Conservation (phyloP, 2,113 vertebrate genomes). For the Cyphomyrus plagiostoma region DNA sequence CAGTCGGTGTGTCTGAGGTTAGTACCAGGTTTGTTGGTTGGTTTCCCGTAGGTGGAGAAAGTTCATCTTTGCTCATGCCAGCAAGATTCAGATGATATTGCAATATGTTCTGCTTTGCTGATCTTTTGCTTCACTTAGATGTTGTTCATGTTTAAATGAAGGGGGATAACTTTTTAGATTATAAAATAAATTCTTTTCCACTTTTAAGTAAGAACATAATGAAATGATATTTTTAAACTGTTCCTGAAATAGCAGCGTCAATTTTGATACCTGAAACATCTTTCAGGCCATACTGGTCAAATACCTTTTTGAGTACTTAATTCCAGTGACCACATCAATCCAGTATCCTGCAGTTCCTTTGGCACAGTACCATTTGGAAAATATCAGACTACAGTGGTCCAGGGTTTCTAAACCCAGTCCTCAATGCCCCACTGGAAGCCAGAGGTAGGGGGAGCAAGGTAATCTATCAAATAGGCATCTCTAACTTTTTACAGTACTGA, state of each 20-base stretch:
- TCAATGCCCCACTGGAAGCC: too few species aligned
- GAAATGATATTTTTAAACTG: neutral
- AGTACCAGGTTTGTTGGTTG: neutral
- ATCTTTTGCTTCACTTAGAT: neutral
- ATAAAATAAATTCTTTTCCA: neutral
- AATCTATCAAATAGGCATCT: too few species aligned
- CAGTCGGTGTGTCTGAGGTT: slow-evolving; percentile 4
- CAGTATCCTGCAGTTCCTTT: neutral
- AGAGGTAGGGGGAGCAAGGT: too few species aligned
- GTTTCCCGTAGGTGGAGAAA: neutral
- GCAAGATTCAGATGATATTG: neutral
- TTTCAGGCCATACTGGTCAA: neutral
- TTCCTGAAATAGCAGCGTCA: neutral
- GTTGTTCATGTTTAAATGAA: neutral
- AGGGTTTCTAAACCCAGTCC: neutral
- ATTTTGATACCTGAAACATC: neutral
- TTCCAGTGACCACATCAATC: neutral
- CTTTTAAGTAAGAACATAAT: neutral
- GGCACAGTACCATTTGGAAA: neutral
- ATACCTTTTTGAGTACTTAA: neutral
- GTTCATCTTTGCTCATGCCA: neutral
- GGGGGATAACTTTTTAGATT: neutral
- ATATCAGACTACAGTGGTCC: neutral
- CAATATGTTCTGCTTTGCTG: neutral
- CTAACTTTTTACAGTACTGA: too few species aligned